Evolutionary conservation across 2,113 vertebrate species (phyloP).

Genomic region (Hassar affinis): DNA sequence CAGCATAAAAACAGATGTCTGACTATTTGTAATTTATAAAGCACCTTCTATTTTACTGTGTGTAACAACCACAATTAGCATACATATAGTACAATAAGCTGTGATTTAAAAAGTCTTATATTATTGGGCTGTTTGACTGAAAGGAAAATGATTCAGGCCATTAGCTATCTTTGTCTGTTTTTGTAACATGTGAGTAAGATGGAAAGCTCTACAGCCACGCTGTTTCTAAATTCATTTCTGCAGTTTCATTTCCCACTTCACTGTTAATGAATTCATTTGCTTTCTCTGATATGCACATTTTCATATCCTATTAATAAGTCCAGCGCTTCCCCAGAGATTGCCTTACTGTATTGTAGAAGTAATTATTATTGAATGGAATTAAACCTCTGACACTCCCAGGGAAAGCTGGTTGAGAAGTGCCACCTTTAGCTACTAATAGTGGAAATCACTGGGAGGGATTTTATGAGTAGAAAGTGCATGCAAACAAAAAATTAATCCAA

Average conservation of each 20-base stretch:
- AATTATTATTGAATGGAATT: constrained; percentile 56
- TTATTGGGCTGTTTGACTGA: constrained; percentile 28
- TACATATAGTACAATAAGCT: not conserved
- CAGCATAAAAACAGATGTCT: not conserved
- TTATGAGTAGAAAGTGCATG: constrained; percentile 4
- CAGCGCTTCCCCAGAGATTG: constrained; percentile 45
- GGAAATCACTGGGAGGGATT: constrained; percentile 31
- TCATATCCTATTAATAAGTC: constrained; percentile 64
- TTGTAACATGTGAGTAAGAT: constrained; percentile 65
- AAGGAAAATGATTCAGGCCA: constrained; percentile 62
- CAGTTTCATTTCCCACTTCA: constrained; percentile 62
- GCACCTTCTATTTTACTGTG: not conserved
- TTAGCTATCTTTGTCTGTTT: constrained; percentile 55
- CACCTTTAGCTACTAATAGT: constrained; percentile 31
- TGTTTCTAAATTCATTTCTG: constrained; percentile 4
- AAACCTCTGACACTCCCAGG: constrained; percentile 45
- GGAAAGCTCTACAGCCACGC: constrained; percentile 34
- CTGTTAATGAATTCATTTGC: constrained; percentile 76
- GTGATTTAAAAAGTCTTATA: not conserved
- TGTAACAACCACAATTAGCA: not conserved
- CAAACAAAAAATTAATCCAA: not conserved
- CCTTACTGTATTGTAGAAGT: constrained; percentile 50
- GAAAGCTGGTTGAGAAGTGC: constrained; percentile 32
- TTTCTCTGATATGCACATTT: constrained; percentile 69
- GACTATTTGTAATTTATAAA: constrained; percentile 13